phyloP scores from a whole-genome alignment of 2,113 vertebrate genomes.

The Psophia crepitans region DNA sequence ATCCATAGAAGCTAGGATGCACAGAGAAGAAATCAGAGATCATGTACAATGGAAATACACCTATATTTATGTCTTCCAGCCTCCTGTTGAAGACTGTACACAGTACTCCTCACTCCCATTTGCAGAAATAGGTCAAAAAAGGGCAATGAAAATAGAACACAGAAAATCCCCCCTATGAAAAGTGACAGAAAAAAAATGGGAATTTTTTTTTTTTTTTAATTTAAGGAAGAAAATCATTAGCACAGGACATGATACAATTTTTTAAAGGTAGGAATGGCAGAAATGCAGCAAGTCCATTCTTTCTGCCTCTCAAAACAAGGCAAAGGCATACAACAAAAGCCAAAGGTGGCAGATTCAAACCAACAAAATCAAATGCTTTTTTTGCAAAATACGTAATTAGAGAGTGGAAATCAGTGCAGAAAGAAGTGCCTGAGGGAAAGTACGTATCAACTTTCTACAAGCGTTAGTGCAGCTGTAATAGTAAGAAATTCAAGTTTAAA shows the following conservation, averaged over 20 bases:
- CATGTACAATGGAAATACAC: not conserved
- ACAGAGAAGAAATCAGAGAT: not conserved
- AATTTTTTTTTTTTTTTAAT: not conserved
- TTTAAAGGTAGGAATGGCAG: not conserved
- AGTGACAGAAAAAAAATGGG: not conserved
- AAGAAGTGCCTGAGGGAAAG: not conserved
- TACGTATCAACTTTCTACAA: not conserved
- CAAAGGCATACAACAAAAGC: not conserved
- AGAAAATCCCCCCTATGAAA: slow-evolving; percentile 24
- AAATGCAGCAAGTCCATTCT: not conserved
- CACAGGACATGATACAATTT: not conserved
- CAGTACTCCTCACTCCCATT: not conserved
- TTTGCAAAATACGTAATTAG: not conserved
- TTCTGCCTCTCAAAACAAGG: not conserved
- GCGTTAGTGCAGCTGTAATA: not conserved
- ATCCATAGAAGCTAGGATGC: not conserved
- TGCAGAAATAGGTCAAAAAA: slow-evolving; percentile 27
- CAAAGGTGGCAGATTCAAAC: not conserved
- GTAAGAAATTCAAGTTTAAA: not conserved
- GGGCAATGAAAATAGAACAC: not conserved
- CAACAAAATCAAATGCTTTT: not conserved
- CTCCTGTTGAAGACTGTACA: not conserved
- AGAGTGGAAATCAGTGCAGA: not conserved
- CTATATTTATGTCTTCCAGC: not conserved
- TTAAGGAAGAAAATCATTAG: not conserved